Percentiles rank a stretch among this genome's conserved stretches.
Evolutionary conservation across 2,888 invertebrate species (phyloP).

Genomic region (Chrysotoxum bicinctum): DNA sequence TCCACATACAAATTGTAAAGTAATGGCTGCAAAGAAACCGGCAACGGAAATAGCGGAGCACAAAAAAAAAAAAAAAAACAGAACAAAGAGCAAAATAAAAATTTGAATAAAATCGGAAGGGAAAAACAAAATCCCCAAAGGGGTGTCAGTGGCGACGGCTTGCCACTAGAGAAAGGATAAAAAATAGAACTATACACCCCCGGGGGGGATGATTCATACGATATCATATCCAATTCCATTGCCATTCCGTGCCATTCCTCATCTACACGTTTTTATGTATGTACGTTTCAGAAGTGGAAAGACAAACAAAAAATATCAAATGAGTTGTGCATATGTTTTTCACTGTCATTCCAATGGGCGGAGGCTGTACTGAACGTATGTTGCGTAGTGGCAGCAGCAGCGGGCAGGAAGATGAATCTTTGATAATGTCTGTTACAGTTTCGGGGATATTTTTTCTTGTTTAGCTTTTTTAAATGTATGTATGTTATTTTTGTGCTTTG

Average conservation of each 20-base stretch:
- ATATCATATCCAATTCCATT: slow-evolving; percentile 71
- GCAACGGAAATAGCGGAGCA: slow-evolving; percentile 39
- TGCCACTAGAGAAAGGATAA: slow-evolving; percentile 48
- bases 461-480: neutral
- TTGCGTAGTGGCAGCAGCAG: neutral
- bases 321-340: slow-evolving; percentile 64
- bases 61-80: slow-evolving; percentile 5
- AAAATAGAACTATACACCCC: slow-evolving; percentile 47
- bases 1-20: slow-evolving; percentile 61
- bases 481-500: neutral
- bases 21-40: slow-evolving; percentile 57
- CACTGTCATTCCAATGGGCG: slow-evolving; percentile 11
- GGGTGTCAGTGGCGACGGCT: slow-evolving; percentile 58
- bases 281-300: neutral
- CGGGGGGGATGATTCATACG: slow-evolving; percentile 62
- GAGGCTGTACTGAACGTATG: slow-evolving; percentile 9
- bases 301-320: slow-evolving; percentile 22
- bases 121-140: slow-evolving; percentile 29
- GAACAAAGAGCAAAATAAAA: slow-evolving; percentile 9
- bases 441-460: slow-evolving; percentile 31
- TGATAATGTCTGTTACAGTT: slow-evolving; percentile 64
- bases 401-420: slow-evolving; percentile 55
- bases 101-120: slow-evolving; percentile 36
- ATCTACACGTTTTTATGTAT: slow-evolving; percentile 3
- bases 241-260: slow-evolving; percentile 54